Conservation (phyloP, 2,797 vertebrate species). For the Chiloscyllium punctatum region DNA sequence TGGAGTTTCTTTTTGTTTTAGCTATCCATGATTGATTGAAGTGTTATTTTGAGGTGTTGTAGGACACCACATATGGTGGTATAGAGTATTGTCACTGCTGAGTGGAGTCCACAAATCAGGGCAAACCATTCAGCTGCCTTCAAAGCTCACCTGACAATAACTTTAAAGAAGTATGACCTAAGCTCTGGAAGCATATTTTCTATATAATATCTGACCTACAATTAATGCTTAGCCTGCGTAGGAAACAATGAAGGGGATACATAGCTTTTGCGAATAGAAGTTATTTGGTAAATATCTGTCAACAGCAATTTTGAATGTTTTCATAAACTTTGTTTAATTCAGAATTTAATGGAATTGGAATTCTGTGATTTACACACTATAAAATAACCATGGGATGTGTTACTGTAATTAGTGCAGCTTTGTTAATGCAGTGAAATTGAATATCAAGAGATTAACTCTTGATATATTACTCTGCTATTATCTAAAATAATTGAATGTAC, state of each 20-base stretch:
- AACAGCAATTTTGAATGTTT: not conserved
- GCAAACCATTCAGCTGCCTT: not conserved
- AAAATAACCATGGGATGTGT: not conserved
- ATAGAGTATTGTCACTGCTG: not conserved
- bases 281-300: not conserved
- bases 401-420: conserved; percentile 10
- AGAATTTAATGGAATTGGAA: not conserved
- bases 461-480: not conserved
- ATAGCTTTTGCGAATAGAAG: not conserved
- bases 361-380: not conserved
- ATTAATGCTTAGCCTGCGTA: not conserved
- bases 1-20: not conserved
- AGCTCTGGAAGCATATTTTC: not conserved
- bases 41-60: not conserved
- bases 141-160: not conserved
- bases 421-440: not conserved
- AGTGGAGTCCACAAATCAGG: not conserved
- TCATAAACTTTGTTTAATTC: not conserved
- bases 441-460: not conserved
- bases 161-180: not conserved
- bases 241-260: not conserved
- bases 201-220: not conserved
- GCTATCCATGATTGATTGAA: not conserved
- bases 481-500: not conserved
- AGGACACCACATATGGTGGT: not conserved